These are phyloP conservation scores for Formica selysi DNA, from an alignment of 1,140 invertebrate genomes.

Conservation along the genomic window DNA sequence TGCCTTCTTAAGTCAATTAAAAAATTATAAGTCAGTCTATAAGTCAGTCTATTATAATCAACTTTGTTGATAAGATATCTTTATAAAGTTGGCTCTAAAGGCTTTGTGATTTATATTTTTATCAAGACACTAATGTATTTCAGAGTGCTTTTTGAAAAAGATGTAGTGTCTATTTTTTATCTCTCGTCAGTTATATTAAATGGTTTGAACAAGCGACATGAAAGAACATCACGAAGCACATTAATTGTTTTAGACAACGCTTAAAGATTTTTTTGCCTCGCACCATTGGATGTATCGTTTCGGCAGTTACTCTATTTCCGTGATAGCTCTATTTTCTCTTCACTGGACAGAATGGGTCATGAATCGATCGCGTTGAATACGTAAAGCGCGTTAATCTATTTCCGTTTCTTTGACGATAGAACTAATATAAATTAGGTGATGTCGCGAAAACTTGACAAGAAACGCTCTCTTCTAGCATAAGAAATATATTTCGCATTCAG, in stretches of 20 bases:
- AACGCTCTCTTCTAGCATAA: background rate
- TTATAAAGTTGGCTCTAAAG: background rate
- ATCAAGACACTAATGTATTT: background rate
- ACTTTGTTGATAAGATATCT: background rate
- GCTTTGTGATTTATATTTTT: background rate
- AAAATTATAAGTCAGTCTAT: background rate
- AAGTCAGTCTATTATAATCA: too few relatives aligned
- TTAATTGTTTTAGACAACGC: background rate
- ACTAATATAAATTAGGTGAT: background rate
- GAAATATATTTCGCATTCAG: background rate
- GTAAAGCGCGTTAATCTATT: constrained; percentile 24
- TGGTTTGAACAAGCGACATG: background rate
- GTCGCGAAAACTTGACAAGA: background rate
- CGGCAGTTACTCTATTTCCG: background rate
- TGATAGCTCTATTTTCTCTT: background rate
- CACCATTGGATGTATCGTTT: background rate
- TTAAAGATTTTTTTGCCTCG: background rate
- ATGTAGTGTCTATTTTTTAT: background rate
- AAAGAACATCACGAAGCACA: background rate
- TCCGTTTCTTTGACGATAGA: background rate
- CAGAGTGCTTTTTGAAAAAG: background rate
- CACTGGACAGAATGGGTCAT: background rate
- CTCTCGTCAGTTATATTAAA: background rate
- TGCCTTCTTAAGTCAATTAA: too few relatives aligned
- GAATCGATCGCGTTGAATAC: background rate